Conservation (phyloP, 2,888 invertebrate genomes). For the Syritta pipiens region DNA sequence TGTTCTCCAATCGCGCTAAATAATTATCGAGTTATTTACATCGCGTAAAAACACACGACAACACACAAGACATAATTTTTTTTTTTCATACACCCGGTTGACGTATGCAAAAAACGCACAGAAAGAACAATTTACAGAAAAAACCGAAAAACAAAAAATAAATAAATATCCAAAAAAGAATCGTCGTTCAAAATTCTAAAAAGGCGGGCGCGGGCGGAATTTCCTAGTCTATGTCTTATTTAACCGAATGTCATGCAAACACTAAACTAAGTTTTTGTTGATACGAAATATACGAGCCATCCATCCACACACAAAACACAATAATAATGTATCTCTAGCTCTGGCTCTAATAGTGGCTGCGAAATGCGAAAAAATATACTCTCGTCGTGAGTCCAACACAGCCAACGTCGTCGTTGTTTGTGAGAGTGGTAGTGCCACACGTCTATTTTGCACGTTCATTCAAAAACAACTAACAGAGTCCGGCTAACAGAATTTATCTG, state of each 20-base stretch:
- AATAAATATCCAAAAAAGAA: slow-evolving; percentile 15
- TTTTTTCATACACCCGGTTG: background rate
- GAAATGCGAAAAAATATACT: slow-evolving; percentile 70
- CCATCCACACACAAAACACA: slow-evolving; percentile 54
- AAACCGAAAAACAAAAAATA: background rate
- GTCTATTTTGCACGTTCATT: slow-evolving; percentile 79
- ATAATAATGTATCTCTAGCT: slow-evolving; percentile 58
- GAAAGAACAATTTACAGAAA: background rate
- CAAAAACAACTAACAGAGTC: slow-evolving; percentile 77
- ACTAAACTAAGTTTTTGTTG: slow-evolving; percentile 71
- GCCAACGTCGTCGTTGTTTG: slow-evolving; percentile 4
- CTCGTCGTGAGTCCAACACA: slow-evolving; percentile 48
- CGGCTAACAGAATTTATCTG: slow-evolving; percentile 73
- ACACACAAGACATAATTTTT: slow-evolving; percentile 10
- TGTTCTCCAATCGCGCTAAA: slow-evolving; percentile 56
- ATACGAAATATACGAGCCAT: slow-evolving; percentile 64
- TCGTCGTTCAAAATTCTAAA: slow-evolving; percentile 24
- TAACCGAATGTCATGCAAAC: slow-evolving; percentile 74
- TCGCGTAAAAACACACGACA: no score
- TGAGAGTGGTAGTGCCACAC: slow-evolving; percentile 71
- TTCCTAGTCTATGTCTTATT: slow-evolving; percentile 70
- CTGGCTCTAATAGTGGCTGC: slow-evolving; percentile 60
- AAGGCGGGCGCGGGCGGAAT: slow-evolving; percentile 51
- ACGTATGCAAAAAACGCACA: no score
- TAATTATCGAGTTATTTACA: slow-evolving; percentile 47